Conservation (phyloP, 1,140 invertebrate genomes). For the Rhyzopertha dominica region DNA sequence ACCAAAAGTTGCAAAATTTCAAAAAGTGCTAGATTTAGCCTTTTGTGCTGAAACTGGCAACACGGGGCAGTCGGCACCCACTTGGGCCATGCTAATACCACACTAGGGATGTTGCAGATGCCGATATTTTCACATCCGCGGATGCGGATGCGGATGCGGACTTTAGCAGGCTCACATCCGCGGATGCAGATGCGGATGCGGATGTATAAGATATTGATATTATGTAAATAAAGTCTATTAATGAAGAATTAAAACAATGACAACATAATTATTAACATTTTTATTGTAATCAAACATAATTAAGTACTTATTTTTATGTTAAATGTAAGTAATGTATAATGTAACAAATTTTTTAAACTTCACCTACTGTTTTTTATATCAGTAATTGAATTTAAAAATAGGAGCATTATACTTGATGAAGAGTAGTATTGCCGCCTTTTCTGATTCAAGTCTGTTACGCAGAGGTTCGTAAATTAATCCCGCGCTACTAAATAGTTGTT, state of each 20-base stretch:
- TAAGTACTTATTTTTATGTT: constrained; percentile 4
- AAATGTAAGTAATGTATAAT: no score
- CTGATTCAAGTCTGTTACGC: constrained; percentile 25
- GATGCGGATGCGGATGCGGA: constrained; percentile 15
- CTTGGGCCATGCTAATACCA: no score
- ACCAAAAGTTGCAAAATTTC: no score
- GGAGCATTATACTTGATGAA: constrained; percentile 35
- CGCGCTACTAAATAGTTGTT: constrained; percentile 30
- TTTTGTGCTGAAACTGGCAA: no score
- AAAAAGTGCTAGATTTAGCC: no score
- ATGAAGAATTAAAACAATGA: constrained; percentile 19
- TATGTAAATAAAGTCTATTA: constrained; percentile 16
- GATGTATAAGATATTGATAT: constrained; percentile 16
- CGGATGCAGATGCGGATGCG: constrained; percentile 11
- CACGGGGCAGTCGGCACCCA: no score
- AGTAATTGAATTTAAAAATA: constrained; percentile 29
- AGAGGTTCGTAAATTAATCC: constrained; percentile 33
- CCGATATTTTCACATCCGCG: constrained; percentile 21
- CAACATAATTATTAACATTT: constrained; percentile 11
- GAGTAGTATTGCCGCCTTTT: constrained; percentile 33
- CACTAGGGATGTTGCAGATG: constrained; percentile 16
- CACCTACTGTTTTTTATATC: constrained; percentile 18
- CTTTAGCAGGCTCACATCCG: constrained; percentile 17
- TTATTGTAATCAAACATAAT: constrained; percentile 4
- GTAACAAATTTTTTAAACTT: no score